A percentile compares a stretch with the other conserved stretches of the same genome.
phyloP scores from a whole-genome alignment of 2,113 vertebrate genomes.

The Jaculus jaculus region DNA sequence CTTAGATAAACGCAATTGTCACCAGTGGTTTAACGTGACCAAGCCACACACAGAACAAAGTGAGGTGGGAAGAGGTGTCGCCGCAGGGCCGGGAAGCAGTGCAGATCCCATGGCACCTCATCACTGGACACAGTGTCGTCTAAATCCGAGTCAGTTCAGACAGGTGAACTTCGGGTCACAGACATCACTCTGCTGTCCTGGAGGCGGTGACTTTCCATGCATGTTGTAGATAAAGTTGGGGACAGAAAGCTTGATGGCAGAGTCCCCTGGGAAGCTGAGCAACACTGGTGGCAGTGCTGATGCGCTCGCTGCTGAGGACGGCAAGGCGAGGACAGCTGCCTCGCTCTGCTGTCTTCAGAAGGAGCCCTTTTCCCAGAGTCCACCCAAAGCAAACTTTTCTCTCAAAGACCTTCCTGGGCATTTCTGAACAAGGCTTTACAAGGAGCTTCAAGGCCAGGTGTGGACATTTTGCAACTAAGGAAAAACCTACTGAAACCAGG shows the following conservation, averaged over 20 bases:
- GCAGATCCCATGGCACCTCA: no score
- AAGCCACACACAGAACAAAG: neutral
- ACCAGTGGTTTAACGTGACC: slow-evolving; percentile 21
- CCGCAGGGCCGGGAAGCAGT: no score
- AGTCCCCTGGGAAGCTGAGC: neutral
- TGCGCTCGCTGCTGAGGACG: neutral
- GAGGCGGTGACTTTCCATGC: neutral
- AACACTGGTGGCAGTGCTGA: neutral
- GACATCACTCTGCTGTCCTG: neutral
- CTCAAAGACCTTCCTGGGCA: neutral
- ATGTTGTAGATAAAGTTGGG: neutral
- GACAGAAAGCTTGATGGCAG: neutral
- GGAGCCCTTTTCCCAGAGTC: neutral
- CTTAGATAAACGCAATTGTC: neutral
- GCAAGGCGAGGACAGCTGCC: neutral
- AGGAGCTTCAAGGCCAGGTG: slow-evolving; percentile 1
- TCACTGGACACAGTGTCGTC: neutral
- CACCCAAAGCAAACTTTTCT: neutral
- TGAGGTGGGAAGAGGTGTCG: no score
- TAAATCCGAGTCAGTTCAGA: neutral
- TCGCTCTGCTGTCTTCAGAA: neutral
- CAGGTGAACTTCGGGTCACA: neutral
- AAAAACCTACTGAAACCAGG: neutral
- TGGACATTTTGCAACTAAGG: neutral
- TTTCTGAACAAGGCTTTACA: no score